phyloP scores from a whole-genome alignment of 2,113 vertebrate genomes.

The Hippopotamus amphibius region DNA sequence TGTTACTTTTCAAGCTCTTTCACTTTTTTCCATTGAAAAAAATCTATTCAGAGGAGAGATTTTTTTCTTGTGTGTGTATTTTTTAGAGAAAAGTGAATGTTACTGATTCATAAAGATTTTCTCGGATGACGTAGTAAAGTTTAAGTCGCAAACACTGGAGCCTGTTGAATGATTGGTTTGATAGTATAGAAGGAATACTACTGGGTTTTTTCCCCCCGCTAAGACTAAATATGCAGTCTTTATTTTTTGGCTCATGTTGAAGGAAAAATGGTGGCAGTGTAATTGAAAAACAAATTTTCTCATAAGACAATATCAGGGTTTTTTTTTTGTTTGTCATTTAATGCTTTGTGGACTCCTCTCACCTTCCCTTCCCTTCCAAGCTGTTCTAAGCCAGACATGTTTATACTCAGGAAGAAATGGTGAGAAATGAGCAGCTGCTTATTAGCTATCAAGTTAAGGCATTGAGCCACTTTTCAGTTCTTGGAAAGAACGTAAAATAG shows the following conservation, averaged over 20 bases:
- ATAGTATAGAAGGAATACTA: background rate
- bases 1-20: conserved; percentile 41
- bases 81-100: conserved; percentile 32
- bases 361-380: background rate
- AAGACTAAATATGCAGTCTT: background rate
- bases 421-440: conserved; percentile 38
- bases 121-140: background rate
- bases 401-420: conserved; percentile 33
- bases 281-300: conserved; percentile 43
- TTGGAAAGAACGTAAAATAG: conserved; percentile 35
- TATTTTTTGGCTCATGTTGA: conserved; percentile 13
- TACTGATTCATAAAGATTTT: background rate
- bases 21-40: background rate
- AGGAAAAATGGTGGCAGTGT: background rate
- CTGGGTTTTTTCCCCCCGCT: rapidly evolving
- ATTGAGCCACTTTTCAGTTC: background rate
- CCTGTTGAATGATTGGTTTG: conserved; percentile 38
- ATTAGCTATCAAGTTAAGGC: conserved; percentile 18
- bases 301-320: background rate
- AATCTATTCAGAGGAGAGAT: background rate
- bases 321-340: background rate
- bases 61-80: background rate
- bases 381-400: background rate
- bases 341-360: background rate
- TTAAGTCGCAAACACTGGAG: background rate